These are phyloP conservation scores for Smittia aterrima DNA, from an alignment of 2,888 invertebrate species.

Conservation along the genomic window DNA sequence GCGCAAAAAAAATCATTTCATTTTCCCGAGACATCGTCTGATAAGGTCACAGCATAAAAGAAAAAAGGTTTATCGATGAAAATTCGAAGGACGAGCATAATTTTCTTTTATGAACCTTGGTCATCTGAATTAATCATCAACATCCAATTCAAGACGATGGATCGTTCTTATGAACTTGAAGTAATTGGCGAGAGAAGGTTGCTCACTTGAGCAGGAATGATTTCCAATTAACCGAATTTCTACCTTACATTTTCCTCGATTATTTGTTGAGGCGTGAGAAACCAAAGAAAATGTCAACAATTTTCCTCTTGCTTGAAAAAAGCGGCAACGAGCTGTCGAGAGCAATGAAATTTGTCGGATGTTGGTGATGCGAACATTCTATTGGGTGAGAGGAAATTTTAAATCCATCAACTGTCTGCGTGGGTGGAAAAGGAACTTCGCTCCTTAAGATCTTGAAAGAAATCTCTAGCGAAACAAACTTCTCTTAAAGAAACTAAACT, in stretches of 20 bases:
- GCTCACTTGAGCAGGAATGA: no score
- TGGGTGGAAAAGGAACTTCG: no score
- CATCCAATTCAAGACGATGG: no score
- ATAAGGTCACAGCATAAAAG: no score
- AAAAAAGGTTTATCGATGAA: no score
- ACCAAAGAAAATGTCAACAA: slow-evolving; percentile 3
- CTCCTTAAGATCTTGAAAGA: no score
- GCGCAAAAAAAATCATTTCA: not conserved
- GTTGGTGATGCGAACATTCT: not conserved
- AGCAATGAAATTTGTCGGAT: slow-evolving; percentile 3
- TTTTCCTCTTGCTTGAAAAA: not conserved
- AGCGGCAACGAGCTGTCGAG: not conserved
- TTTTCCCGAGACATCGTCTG: no score
- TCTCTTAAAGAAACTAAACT: not conserved
- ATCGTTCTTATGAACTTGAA: not conserved
- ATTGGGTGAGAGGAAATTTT: not conserved
- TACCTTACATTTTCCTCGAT: no score
- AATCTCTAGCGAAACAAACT: not conserved
- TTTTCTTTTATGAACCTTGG: no score
- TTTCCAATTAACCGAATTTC: no score
- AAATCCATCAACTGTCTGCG: slow-evolving; percentile 12
- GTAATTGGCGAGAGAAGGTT: not conserved
- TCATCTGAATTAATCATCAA: no score
- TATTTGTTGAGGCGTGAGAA: not conserved
- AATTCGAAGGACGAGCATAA: no score